Conservation (phyloP, 1,140 invertebrate genomes). For the Cydia pomonella region DNA sequence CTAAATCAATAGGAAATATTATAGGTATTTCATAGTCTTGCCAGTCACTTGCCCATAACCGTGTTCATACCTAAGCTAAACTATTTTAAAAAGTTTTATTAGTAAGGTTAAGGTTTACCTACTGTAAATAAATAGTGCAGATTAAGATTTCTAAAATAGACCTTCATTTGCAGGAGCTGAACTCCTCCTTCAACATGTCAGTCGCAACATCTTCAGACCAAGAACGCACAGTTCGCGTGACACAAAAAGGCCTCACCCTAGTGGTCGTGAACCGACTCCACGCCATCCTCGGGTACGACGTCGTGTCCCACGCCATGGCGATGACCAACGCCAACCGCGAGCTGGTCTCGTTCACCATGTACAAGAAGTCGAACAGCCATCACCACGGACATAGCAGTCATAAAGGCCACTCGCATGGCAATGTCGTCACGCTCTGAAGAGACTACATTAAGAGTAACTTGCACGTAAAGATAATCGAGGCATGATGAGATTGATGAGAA, state of each 20-base stretch:
- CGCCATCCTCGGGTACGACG: constrained; percentile 70
- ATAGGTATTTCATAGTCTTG: too few species aligned
- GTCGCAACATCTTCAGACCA: constrained; percentile 59
- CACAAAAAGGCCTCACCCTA: constrained; percentile 67
- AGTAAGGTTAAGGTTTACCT: too few species aligned
- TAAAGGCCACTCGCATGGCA: constrained; percentile 49
- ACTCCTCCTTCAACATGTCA: constrained; percentile 62
- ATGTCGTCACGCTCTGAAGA: constrained; percentile 63
- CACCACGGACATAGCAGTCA: constrained; percentile 43
- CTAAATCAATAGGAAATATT: neutral
- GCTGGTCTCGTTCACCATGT: constrained; percentile 73
- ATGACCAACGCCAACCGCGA: constrained; percentile 76
- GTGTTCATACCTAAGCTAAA: too few species aligned
- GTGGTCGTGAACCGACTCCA: constrained; percentile 72
- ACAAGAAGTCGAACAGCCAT: constrained; percentile 66
- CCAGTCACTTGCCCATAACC: too few species aligned
- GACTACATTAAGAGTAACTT: neutral
- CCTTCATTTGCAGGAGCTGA: constrained; percentile 63
- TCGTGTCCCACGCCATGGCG: constrained; percentile 73
- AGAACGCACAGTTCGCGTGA: constrained; percentile 66
- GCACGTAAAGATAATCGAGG: too few species aligned
- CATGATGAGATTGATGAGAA: neutral
- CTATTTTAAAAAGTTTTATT: too few species aligned
- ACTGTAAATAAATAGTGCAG: too few species aligned
- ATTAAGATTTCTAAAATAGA: too few species aligned